These are phyloP conservation scores for Mola mola DNA, from an alignment of 2,113 vertebrate genomes.

Conservation along the genomic window DNA sequence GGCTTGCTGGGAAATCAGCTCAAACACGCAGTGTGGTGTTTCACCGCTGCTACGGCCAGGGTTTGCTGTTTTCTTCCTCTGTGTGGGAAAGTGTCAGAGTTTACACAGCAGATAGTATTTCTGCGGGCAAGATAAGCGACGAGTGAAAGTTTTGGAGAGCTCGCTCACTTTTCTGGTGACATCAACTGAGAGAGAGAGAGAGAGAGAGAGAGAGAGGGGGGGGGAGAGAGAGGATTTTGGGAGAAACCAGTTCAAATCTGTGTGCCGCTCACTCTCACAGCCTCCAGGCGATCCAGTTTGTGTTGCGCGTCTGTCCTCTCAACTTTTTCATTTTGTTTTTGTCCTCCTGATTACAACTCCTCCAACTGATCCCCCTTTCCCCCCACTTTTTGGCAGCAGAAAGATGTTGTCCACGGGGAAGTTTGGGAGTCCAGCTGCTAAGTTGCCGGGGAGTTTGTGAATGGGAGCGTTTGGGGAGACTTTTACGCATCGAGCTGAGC, in stretches of 20 bases:
- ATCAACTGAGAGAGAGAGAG: slow-evolving; percentile 71
- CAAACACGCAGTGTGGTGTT: slow-evolving; percentile 3
- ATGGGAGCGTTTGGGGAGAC: slow-evolving; percentile 48
- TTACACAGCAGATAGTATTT: slow-evolving; percentile 22
- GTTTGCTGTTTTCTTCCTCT: slow-evolving; percentile 3
- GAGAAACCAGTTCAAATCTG: slow-evolving; percentile 75
- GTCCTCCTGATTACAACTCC: slow-evolving; percentile 44
- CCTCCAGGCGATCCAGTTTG: slow-evolving; percentile 64
- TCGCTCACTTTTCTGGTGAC: slow-evolving; percentile 67
- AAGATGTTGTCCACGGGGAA: slow-evolving; percentile 59
- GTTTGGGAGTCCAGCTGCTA: slow-evolving; percentile 45
- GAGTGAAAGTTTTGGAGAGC: slow-evolving; percentile 58
- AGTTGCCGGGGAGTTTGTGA: slow-evolving; percentile 44
- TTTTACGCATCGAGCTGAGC: slow-evolving; percentile 61
- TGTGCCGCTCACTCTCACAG: slow-evolving; percentile 58
- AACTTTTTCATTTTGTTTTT: slow-evolving; percentile 64
- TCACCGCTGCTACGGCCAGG: slow-evolving; percentile 2
- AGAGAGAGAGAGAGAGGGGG: slow-evolving; percentile 4
- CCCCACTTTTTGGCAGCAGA: slow-evolving; percentile 32
- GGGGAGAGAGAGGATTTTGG: slow-evolving; percentile 73
- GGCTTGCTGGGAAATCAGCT: slow-evolving; percentile 34
- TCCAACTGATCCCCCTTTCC: slow-evolving; percentile 50
- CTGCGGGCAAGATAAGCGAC: slow-evolving; percentile 28
- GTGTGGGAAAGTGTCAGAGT: slow-evolving; percentile 51
- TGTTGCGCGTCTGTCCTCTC: slow-evolving; percentile 67